Evolutionary conservation across 2,888 invertebrate genomes (phyloP).

Genomic region (Aethes cnicana): DNA sequence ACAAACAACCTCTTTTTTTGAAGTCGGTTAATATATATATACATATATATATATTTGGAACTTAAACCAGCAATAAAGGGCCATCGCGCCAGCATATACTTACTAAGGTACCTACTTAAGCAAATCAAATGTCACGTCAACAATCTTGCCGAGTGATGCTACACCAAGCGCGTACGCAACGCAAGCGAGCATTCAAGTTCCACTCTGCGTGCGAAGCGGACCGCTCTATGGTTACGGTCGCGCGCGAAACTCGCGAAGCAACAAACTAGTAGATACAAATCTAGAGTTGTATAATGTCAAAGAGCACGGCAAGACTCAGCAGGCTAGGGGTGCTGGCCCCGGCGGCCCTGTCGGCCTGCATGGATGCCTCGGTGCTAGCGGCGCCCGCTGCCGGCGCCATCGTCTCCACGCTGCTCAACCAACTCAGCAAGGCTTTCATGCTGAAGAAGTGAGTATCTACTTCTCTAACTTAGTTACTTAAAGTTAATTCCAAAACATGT

Average conservation of each 20-base stretch:
- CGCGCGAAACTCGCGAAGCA: constrained; percentile 42
- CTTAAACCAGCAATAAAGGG: too few relatives aligned
- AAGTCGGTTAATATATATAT: too few relatives aligned
- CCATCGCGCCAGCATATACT: too few relatives aligned
- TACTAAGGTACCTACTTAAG: too few relatives aligned
- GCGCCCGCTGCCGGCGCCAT: constrained; percentile 76
- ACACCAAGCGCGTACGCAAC: constrained; percentile 36
- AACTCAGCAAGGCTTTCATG: constrained; percentile 78
- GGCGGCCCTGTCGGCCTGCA: constrained; percentile 71
- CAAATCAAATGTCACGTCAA: constrained; percentile 15
- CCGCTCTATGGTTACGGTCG: constrained; percentile 73
- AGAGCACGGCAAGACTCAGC: constrained; percentile 58
- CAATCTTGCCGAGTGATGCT: not conserved
- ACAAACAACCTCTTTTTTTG: too few relatives aligned
- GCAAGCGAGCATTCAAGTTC: constrained; percentile 53
- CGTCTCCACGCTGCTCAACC: constrained; percentile 73
- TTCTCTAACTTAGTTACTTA: not conserved
- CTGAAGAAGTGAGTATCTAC: constrained; percentile 69
- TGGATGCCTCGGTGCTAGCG: constrained; percentile 74
- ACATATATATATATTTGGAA: too few relatives aligned
- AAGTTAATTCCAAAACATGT: too few relatives aligned
- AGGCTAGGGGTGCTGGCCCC: constrained; percentile 73
- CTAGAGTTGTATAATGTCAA: constrained; percentile 60
- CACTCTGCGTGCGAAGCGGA: constrained; percentile 72
- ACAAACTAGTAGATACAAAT: constrained; percentile 17